Base-by-base conservation (phyloP, 1,140 invertebrate species). In the Halotydeus destructor region DNA sequence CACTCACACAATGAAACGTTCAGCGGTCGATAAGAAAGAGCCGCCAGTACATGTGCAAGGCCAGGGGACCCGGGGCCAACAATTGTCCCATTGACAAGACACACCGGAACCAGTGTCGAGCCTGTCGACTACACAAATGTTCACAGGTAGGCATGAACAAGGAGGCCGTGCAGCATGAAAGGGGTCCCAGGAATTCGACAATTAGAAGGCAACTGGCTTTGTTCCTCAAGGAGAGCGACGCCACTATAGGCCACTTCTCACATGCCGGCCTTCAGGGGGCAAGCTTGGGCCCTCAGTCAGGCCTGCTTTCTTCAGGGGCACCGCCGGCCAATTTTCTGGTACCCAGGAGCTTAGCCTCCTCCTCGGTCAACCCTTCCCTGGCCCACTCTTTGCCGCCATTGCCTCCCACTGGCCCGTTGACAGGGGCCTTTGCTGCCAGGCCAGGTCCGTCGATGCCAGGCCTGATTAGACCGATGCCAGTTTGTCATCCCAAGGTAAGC, bases 11-110 rank as follows among this genome's bases (percentile, higher is more conserved):
- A 44, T 31, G 5, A 31, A 12, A 5, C 23, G 49, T 60, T 6
- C 56, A 97, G 69, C 65, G 93, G 37, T 96, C 88, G 5, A 94
- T 98, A 24, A 66, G 93, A n/a, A 69, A 85, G 9, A 84, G 85
- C 53, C 70, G 88, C 1, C 78, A 86, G 50, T 98, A 98, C 57
- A 72, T 83, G 2, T 98, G 93, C 63, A 96, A 97, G 59, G 80
- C 82, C 1, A 78, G 86, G 46, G 72, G 71, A 12, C 75, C 81
- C 49, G 78, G 77, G 0, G 60, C 65, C 5, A 52, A 41, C 18
- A 33, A 38, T 5, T 98, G 93, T 54, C 66, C 84, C 12, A 83
- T 99, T 2, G 89, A 98, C 60, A 98, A 98, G 60, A 88, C 84
- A 0, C 70, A 73, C 53, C 51, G 74, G 23, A 72, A 70, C 52